Base-by-base conservation (phyloP, 2,888 invertebrate species). In the Spodoptera exigua region DNA sequence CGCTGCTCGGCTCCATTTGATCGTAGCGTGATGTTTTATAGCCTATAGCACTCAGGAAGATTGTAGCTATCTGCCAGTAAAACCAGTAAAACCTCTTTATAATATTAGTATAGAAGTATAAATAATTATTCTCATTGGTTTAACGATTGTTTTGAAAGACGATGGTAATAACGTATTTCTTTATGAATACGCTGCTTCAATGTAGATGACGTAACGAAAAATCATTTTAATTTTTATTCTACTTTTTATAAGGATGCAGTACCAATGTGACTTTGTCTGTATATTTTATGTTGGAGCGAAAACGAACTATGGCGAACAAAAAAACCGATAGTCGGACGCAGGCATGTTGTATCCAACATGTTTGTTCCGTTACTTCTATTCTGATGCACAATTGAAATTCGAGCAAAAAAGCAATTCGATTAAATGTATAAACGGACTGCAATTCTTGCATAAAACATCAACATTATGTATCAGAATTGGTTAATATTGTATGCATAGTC, bases 361-460 rank as follows among this genome's bases (percentile, higher is more conserved):
- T 61, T 62, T 56, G 56, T 58, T 58, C 56, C 44, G 21, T 53
- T 65, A 47, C 61, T 49, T 37, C 49, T 39, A 39, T 47, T 54
- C 59, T 43, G 27, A 32, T 66, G 41, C 48, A 51, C 67, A 60
- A 54, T 40, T 62, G 58, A 70, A 60, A 57, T 56, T 13, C 9
- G 35, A 64, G 12, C 14, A 63, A 62, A 63, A 61, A 17, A 35
- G 21, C 14, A 12, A 37, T 47, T 61, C 37, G 35, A 75, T 76
- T 79, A 74, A 77, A 81, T 27, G 27, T 27, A 87, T 86, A 79
- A 85, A 76, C 84, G 12, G 16, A 40, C 34, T 51, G 21, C 34
- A 41, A 10, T 17, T 62, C 40, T 52, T 39, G 9, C 16, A 36
- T n/a, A 5, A 36, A 41, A 53, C 40, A 32, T 4, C 10, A 32